Conservation (phyloP, 2,888 invertebrate species). For the Miltochrista miniata region DNA sequence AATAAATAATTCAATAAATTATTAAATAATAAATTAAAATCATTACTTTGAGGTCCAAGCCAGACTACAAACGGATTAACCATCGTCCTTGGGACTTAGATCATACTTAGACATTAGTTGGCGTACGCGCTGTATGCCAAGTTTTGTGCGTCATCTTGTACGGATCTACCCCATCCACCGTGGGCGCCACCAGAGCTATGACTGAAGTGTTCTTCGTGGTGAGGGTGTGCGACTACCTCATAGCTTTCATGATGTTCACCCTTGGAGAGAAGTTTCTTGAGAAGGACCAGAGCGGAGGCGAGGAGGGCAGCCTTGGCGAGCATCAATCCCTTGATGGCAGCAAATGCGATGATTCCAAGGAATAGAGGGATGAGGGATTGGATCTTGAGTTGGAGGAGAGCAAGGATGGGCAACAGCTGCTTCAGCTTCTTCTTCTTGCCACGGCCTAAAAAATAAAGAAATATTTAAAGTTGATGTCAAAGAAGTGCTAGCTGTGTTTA, state of each 20-base stretch:
- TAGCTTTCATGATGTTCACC: conserved; percentile 87
- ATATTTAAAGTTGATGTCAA: neutral
- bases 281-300: conserved; percentile 87
- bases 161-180: conserved; percentile 86
- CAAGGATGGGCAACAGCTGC: conserved; percentile 88
- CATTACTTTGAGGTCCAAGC: conserved; percentile 70
- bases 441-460: conserved; percentile 80
- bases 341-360: conserved; percentile 88
- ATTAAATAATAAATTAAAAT: conserved; percentile 73
- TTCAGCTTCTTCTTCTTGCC: conserved; percentile 92
- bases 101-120: conserved; percentile 67
- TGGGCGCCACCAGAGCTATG: conserved; percentile 81
- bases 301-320: conserved; percentile 93
- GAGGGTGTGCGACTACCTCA: conserved; percentile 89
- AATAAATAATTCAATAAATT: conserved; percentile 73
- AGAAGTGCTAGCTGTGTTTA: neutral
- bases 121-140: conserved; percentile 89
- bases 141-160: conserved; percentile 86
- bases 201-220: conserved; percentile 84
- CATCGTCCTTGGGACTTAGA: conserved; percentile 38
- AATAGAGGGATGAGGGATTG: conserved; percentile 91
- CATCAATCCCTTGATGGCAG: conserved; percentile 93
- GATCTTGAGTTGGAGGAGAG: conserved; percentile 90
- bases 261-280: conserved; percentile 88
- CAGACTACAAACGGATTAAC: conserved; percentile 53